Conservation (phyloP, 1,140 invertebrate genomes). For the Sarcophaga peregrina region DNA sequence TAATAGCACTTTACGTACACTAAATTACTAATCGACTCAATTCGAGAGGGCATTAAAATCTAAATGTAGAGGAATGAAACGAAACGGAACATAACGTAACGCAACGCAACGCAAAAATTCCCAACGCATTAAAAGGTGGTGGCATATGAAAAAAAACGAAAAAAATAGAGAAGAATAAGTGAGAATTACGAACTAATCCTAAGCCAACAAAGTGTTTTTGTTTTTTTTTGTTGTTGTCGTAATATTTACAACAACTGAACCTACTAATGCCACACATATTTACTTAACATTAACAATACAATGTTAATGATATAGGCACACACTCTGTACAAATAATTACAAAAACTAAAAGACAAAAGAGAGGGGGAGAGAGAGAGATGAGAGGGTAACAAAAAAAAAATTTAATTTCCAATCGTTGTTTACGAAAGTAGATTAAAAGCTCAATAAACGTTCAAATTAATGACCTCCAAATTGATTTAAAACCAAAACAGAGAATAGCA, state of each 20-base stretch:
- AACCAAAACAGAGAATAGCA: not conserved
- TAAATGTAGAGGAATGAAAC: not conserved
- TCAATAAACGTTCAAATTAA: not conserved
- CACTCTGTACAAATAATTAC: not conserved
- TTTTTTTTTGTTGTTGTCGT: not conserved
- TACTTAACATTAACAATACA: not conserved
- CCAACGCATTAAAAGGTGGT: not conserved
- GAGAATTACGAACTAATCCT: not conserved
- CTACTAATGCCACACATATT: not conserved
- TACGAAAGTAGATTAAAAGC: slow-evolving; percentile 12
- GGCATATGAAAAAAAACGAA: too few species aligned
- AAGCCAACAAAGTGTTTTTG: not conserved
- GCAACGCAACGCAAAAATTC: not conserved
- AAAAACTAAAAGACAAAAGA: too few species aligned
- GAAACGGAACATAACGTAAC: not conserved
- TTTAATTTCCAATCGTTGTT: not conserved
- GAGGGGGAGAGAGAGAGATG: too few species aligned
- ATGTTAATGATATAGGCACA: not conserved
- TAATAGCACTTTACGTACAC: not conserved
- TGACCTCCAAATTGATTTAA: slow-evolving; percentile 11
- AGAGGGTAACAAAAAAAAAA: too few species aligned
- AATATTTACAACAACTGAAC: too few species aligned
- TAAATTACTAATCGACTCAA: not conserved
- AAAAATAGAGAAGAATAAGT: not conserved
- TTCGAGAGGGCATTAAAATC: not conserved